A percentile compares a stretch with the other conserved stretches of the same genome.
phyloP scores from a whole-genome alignment of 2,113 vertebrate species.

The Bagarius yarrelli region DNA sequence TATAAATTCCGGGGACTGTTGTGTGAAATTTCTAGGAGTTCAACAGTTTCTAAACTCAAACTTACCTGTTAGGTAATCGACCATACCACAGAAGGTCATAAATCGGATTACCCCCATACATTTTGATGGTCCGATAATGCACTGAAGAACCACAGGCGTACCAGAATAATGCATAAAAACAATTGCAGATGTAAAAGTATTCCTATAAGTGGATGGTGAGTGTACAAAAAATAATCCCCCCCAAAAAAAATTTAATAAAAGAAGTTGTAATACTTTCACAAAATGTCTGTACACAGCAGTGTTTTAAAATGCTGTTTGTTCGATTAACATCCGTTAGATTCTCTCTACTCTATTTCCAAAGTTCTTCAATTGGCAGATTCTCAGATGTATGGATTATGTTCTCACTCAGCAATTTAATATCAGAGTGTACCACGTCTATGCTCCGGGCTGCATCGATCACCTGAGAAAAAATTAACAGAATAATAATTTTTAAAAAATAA shows the following conservation, averaged over 20 bases:
- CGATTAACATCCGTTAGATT: no score
- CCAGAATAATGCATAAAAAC: no score
- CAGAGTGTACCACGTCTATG: constrained; percentile 80
- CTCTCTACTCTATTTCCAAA: constrained; percentile 75
- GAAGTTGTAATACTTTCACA: neutral
- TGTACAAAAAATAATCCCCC: neutral
- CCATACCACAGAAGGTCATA: no score
- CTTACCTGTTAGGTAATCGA: no score
- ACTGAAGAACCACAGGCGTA: no score
- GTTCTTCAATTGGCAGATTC: constrained; percentile 71
- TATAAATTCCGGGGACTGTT: no score
- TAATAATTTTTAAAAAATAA: neutral
- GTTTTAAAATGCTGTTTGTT: neutral
- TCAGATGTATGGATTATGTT: constrained; percentile 63
- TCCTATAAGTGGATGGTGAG: neutral
- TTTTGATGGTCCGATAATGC: no score
- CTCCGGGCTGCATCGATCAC: constrained; percentile 79
- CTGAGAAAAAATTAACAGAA: constrained; percentile 61
- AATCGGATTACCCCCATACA: no score
- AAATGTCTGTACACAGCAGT: neutral
- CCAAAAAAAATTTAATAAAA: neutral
- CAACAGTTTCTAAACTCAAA: no score
- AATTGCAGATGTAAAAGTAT: neutral
- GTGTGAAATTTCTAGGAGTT: no score
- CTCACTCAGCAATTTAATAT: constrained; percentile 73